Base-by-base conservation (phyloP, 1,140 invertebrate species). In the Drosophila equinoxialis region DNA sequence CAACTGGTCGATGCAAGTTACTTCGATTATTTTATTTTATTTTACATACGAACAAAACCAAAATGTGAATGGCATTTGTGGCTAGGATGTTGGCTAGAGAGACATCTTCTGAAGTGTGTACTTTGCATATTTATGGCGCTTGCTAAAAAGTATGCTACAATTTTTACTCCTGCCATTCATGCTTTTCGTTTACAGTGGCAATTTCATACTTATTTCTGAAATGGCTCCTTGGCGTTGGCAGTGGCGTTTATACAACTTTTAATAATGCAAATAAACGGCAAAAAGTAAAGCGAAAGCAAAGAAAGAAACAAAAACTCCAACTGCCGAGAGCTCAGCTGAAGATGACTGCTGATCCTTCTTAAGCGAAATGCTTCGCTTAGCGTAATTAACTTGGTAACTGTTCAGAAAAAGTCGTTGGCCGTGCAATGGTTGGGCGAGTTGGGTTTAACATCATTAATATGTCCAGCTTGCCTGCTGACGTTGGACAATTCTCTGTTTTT, bases 371-470 rank as follows among this genome's bases (percentile, higher is more conserved):
- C 67, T 78, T 81, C 82, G 84, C 75, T 86, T 79, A 82, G 79
- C 76, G 76, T 87, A 87, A 86, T 86, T 83, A 86, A 83, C 83
- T 87, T 87, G 83, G 70, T 72, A 87, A 87, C 83, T 83, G 83
- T 71, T 86, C 78, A 81, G 82, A 81, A 85, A 78, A 81, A 81
- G 78, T 75, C 72, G 17, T 39, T 39, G 10, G 37, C 37, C 37
- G 37, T 37, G 30, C 30, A 6, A 30, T 30, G 5, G 30, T 37
- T 8, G 35, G 2, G 42, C n/a, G 63, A 54, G 30, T 65, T 62
- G 57, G 58, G 54, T 59, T 71, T 63, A 76, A 77, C 80, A 83
- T 87, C 79, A 87, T 86, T 87, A 86, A 83, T 87, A 83, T 83
- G 74, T 83, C 57, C 69, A 68, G 71, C 55, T 63, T 39, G 17